Evolutionary conservation across 2,888 invertebrate species (phyloP).

Genomic region (Sarcophaga caerulescens): DNA sequence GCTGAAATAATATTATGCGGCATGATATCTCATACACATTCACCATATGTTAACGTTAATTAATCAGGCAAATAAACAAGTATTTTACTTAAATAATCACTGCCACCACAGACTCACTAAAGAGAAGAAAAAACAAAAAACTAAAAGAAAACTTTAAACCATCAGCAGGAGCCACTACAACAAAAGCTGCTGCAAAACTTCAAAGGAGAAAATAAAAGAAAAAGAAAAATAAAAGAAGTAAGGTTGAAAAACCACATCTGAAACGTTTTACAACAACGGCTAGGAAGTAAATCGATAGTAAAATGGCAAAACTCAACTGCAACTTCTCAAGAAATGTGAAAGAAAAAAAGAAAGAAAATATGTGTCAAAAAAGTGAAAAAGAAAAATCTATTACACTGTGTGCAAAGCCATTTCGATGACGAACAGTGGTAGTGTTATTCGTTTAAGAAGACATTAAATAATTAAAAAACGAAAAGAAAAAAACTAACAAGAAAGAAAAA

Average conservation of each 20-base stretch:
- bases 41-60: conserved; percentile 67
- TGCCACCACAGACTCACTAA: conserved; percentile 26
- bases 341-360: conserved; percentile 44
- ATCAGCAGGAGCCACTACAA: conserved; percentile 22
- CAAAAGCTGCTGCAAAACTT: conserved; percentile 31
- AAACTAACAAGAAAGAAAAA: not conserved
- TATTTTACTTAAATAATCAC: conserved; percentile 63
- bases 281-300: conserved; percentile 62
- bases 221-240: conserved; percentile 5
- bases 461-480: conserved; percentile 32
- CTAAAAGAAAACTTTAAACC: no score
- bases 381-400: conserved; percentile 40
- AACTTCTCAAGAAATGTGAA: not conserved
- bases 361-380: conserved; percentile 58
- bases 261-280: conserved; percentile 39
- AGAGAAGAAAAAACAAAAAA: conserved; percentile 14
- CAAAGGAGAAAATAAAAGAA: conserved; percentile 7
- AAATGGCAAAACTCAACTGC: conserved; percentile 14
- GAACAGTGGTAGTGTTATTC: not conserved
- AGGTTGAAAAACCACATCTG: conserved; percentile 50
- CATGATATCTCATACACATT: conserved; percentile 61
- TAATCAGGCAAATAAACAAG: conserved; percentile 68
- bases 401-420: conserved; percentile 29
- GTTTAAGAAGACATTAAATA: conserved; percentile 59
- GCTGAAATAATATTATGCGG: conserved; percentile 57